Base-by-base conservation (phyloP, 2,888 invertebrate species). In the Phyto melanocephala region DNA sequence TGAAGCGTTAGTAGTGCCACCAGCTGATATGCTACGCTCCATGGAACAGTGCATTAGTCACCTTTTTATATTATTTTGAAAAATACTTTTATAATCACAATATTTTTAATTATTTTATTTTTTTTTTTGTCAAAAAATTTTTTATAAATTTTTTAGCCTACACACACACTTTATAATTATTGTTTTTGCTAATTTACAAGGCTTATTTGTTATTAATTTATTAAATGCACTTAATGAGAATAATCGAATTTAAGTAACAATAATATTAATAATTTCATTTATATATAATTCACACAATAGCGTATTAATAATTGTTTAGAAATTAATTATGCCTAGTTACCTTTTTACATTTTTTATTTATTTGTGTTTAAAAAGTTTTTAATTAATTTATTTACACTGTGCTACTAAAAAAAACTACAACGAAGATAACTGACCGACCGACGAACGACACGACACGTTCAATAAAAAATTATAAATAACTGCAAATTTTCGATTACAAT, bases 11-110 rank as follows among this genome's bases (percentile, higher is more conserved):
- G 93, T 94, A 92, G 93, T 94, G 92, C 93, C 94, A 93, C 93
- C 94, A 94, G 93, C 94, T 92, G 93, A 93, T 92, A 93, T 94
- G 92, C 94, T 94, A 92, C 95, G 94, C 93, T 94, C 94, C 93
- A 93, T 93, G 91, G 95, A 94, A 93, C 94, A 94, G 92, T 95
- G 94, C 95, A 95, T 95, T 88, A 87, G 87, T 87, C 87, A 87
- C 88, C 84, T 86, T 78, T 70, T 28, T 5, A 6, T 28, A 28
- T 28, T 28, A 5, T 28, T 28, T 28, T 28, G 28, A 28, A 28
- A 28, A 5, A 28, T 28, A 5, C n/a, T 28, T 5, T 28, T 28
- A 5, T 28, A 28, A 28, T 5, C 3, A 28, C 3, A 28, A 28
- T 28, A 28, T 28, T 5, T 6, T 5, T 3, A 28, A n/a, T n/a